Evolutionary conservation across 2,888 invertebrate species (phyloP).

Genomic region (Drosophila testacea): DNA sequence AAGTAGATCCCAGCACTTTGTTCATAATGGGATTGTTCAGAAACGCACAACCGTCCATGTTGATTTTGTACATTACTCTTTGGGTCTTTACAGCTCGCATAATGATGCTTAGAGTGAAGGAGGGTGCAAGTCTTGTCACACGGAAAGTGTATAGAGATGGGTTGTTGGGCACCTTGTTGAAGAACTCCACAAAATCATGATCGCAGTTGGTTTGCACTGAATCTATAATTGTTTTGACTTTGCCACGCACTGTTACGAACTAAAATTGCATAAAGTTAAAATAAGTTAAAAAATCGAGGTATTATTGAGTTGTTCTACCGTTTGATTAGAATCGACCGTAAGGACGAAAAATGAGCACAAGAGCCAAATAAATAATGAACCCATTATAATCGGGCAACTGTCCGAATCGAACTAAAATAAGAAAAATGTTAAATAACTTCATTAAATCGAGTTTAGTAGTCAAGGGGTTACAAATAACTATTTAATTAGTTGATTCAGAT

Average conservation of each 20-base stretch:
- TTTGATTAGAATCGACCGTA: not conserved
- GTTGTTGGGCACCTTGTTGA: slow-evolving; percentile 8
- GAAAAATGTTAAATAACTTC: not conserved
- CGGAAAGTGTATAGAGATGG: slow-evolving; percentile 25
- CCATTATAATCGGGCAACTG: slow-evolving; percentile 10
- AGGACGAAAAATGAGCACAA: not conserved
- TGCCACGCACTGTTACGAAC: slow-evolving; percentile 14
- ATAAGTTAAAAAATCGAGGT: not conserved
- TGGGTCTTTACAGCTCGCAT: slow-evolving; percentile 2
- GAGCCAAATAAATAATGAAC: not conserved
- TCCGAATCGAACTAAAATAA: not conserved
- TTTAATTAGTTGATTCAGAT: not conserved
- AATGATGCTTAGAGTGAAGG: slow-evolving; percentile 17
- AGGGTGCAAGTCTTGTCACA: slow-evolving; percentile 10
- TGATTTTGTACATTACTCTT: slow-evolving; percentile 24
- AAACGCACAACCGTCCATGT: slow-evolving; percentile 44
- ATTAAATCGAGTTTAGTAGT: not conserved
- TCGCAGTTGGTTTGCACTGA: slow-evolving; percentile 37
- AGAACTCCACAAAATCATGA: slow-evolving; percentile 40
- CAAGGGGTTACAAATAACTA: not conserved
- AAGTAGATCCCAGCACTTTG: slow-evolving; percentile 13
- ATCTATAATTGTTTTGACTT: slow-evolving; percentile 13
- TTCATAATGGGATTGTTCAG: slow-evolving; percentile 37
- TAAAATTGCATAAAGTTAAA: not conserved
- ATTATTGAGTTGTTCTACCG: slow-evolving; percentile 1